Evolutionary conservation across 2,797 vertebrate species (phyloP).

Genomic region (Yasuhikotakia modesta): DNA sequence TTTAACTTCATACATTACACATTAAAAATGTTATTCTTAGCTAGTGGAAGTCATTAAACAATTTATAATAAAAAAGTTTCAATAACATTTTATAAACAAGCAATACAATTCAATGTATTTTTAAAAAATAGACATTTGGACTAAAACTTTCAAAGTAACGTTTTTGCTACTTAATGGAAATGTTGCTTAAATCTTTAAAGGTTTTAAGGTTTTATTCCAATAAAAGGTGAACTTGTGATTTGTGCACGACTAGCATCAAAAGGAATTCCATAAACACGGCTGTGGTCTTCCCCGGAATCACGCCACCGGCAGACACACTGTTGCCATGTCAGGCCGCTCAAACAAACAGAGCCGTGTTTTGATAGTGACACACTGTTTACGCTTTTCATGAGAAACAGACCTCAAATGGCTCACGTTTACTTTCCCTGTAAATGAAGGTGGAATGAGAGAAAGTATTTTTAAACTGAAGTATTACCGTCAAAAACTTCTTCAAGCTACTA

Average conservation of each 20-base stretch:
- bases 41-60: too few species aligned
- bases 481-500: too few species aligned
- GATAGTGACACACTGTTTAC: conserved; percentile 6
- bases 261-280: neutral
- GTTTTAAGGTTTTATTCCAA: neutral
- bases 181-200: neutral
- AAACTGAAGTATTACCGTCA: too few species aligned
- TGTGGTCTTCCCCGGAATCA: conserved; percentile 2
- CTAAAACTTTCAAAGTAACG: too few species aligned
- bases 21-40: too few species aligned
- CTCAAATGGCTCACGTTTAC: neutral
- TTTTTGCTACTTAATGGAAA: too few species aligned
- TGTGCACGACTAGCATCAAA: neutral
- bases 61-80: too few species aligned
- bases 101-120: too few species aligned
- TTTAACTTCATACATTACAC: too few species aligned
- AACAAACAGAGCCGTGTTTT: conserved; percentile 25
- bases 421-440: neutral
- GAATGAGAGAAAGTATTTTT: neutral
- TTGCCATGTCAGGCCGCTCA: conserved; percentile 14
- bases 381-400: neutral
- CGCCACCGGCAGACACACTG: neutral
- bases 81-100: too few species aligned
- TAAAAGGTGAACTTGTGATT: neutral
- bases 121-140: too few species aligned